phyloP scores from a whole-genome alignment of 1,140 invertebrate species.

The Drosophila kurseongensis region DNA sequence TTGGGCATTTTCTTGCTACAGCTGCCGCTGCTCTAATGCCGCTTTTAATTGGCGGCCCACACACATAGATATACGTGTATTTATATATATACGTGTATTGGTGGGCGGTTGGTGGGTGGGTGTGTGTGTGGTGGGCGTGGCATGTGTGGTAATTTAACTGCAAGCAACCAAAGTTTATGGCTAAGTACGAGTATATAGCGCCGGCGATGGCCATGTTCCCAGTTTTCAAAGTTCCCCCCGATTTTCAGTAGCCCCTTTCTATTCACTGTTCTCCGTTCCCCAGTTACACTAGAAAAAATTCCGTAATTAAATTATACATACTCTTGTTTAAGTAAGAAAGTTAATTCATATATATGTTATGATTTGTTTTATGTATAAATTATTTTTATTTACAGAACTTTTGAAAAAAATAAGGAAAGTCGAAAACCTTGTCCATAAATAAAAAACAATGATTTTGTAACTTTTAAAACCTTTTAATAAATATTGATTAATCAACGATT shows the following conservation, averaged over 20 bases:
- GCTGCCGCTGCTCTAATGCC: constrained; percentile 58
- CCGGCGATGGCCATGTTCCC: constrained; percentile 39
- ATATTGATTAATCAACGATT: no score
- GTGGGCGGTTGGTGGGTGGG: constrained; percentile 24
- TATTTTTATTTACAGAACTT: no score
- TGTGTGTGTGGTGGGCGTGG: constrained; percentile 30
- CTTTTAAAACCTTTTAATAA: no score
- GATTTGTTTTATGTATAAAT: no score
- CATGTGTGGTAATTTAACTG: constrained; percentile 78
- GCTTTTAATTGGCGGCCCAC: constrained; percentile 78
- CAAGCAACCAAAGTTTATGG: constrained; percentile 80
- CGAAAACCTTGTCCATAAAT: no score
- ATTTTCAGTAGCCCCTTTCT: constrained; percentile 20
- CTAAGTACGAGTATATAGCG: constrained; percentile 75
- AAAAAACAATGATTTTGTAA: no score
- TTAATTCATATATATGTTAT: no score
- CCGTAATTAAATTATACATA: no score
- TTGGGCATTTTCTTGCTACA: constrained; percentile 42
- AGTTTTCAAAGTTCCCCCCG: constrained; percentile 22
- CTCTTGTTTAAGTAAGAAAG: no score
- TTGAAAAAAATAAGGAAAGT: no score
- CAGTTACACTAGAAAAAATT: background rate
- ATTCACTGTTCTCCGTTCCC: constrained; percentile 1
- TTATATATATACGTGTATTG: constrained; percentile 1
- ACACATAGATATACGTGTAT: constrained; percentile 14